Evolutionary conservation across 2,888 invertebrate genomes (phyloP).

Genomic region (Volucella inflata): DNA sequence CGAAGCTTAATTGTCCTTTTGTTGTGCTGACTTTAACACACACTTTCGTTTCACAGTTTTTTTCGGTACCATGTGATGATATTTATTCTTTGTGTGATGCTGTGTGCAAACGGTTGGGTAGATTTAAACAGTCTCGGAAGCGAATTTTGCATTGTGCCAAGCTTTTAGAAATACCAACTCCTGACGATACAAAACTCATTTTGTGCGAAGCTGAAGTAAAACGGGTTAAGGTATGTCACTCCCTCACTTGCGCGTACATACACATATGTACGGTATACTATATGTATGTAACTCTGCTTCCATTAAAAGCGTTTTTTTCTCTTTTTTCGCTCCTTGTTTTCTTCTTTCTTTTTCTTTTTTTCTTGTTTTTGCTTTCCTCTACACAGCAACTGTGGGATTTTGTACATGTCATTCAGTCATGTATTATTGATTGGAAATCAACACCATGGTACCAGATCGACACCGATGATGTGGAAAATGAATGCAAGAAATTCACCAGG

Average conservation of each 20-base stretch:
- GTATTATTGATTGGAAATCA: constrained; percentile 95
- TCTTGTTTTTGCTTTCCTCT: constrained; percentile 17
- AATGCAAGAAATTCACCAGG: constrained; percentile 96
- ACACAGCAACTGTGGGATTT: constrained; percentile 95
- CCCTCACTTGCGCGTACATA: constrained; percentile 9
- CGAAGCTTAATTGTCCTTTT: constrained; percentile 48
- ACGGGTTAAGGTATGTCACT: constrained; percentile 87
- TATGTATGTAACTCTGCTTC: constrained; percentile 1
- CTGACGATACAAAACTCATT: constrained; percentile 92
- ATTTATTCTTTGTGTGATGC: constrained; percentile 89
- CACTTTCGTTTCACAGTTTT: constrained; percentile 84
- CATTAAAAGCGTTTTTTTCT: constrained; percentile 46
- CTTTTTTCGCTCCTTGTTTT: constrained; percentile 12
- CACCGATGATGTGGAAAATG: constrained; percentile 97
- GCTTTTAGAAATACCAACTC: constrained; percentile 93
- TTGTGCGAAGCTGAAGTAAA: constrained; percentile 91
- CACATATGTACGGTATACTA: too few relatives aligned
- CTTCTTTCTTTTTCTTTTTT: constrained; percentile 8
- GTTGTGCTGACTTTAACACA: constrained; percentile 52
- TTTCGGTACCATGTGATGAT: constrained; percentile 87
- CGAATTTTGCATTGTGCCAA: constrained; percentile 90
- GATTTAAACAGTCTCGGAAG: constrained; percentile 88
- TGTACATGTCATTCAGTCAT: constrained; percentile 91
- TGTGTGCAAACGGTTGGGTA: constrained; percentile 87
- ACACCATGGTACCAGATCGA: constrained; percentile 97